Base-by-base conservation (phyloP, 2,113 vertebrate genomes). In the Cettia cetti region DNA sequence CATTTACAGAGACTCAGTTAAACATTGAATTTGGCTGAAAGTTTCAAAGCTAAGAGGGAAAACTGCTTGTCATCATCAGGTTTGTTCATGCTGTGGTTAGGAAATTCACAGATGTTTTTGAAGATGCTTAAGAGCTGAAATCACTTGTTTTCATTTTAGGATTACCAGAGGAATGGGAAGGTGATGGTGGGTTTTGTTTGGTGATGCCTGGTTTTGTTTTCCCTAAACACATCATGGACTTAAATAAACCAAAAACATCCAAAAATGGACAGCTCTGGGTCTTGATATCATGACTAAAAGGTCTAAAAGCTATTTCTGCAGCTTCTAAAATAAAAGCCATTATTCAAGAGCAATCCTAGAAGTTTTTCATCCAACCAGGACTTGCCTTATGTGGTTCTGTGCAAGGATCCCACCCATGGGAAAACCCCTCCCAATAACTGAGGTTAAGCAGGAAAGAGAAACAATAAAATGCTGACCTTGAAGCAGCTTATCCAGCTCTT, bases 401-500 rank as follows among this genome's bases (percentile, higher is more conserved):
- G 16, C 64, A 78, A 56, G 37, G 31, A 74, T n/a, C 13, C 2
- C 8, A 13, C 24, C 44, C 21, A 26, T 1, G 40, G 18, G 4
- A 45, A 59, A 63, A 26, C 9, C 5, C 13, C 31, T 40, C 3
- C 37, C 26, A 39, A 4, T 4, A 44, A 42, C 40, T 42, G 39
- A 40, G 39, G 7, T 12, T 40, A 39, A 66, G 33, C 13, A 49
- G 49, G 22, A 54, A 30, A 65, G 21, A 44, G 33, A 57, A 82
- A 35, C 13, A 45, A 53, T 12, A 14, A 37, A 40, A 64, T 37
- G 23, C 49, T 33, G 39, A 99, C 99, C 99, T 96, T 99, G 99
- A 57, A 99, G 98, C 15, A 99, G 98, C 89, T 99, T 99, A 94
- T 99, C 99, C 16, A 99, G 98, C 87, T 99, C 99, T 96, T 99